A percentile compares a stretch with the other conserved stretches of the same genome.
These are phyloP conservation scores for Tanypteryx hageni DNA, from an alignment of 2,888 invertebrate species.

Conservation along the genomic window DNA sequence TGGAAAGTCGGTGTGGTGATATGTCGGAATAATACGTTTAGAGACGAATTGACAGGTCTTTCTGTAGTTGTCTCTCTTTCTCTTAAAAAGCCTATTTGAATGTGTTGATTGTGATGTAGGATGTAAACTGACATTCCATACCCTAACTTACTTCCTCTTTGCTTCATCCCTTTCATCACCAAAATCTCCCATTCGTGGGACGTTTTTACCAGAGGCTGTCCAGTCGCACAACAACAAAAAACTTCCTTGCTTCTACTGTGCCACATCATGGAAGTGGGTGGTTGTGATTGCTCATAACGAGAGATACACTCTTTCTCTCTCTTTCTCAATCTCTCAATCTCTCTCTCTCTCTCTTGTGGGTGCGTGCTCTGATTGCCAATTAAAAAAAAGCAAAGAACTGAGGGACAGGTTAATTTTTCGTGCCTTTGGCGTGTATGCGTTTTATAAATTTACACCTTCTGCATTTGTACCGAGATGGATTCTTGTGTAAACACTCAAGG, in stretches of 20 bases:
- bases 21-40: not conserved
- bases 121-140: constrained; percentile 33
- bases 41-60: not conserved
- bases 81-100: constrained; percentile 54
- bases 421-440: constrained; percentile 57
- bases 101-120: constrained; percentile 45
- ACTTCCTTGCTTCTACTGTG: constrained; percentile 2
- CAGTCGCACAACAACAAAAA: constrained; percentile 37
- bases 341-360: constrained; percentile 34
- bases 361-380: constrained; percentile 25
- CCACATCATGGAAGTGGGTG: constrained; percentile 5
- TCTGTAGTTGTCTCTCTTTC: constrained; percentile 30
- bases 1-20: not conserved
- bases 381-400: constrained; percentile 41
- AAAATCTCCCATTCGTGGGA: not conserved
- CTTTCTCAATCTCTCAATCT: constrained; percentile 14
- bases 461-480: constrained; percentile 51
- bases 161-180: not conserved
- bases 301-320: not conserved
- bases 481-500: constrained; percentile 22
- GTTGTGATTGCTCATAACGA: constrained; percentile 18
- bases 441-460: constrained; percentile 62
- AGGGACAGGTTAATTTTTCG: constrained; percentile 45
- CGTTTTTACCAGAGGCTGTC: constrained; percentile 41
- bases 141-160: not conserved